phyloP scores from a whole-genome alignment of 2,888 invertebrate species.

The Lissocephala sabroskyi region DNA sequence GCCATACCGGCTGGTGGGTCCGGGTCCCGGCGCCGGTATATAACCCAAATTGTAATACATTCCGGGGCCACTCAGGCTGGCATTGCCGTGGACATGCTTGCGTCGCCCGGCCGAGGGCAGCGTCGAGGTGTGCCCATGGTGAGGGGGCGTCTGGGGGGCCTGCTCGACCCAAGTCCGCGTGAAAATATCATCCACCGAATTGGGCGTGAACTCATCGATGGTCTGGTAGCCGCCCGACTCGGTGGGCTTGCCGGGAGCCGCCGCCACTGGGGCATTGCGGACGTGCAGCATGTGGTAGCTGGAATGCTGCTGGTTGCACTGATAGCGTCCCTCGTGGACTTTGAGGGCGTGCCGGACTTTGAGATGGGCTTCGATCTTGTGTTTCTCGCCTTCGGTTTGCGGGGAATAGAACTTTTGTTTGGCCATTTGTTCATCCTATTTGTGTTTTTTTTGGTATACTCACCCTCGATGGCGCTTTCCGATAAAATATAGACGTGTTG shows the following conservation, averaged over 20 bases:
- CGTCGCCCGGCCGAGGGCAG: constrained; percentile 28
- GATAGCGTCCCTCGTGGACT: constrained; percentile 71
- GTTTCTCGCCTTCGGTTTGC: constrained; percentile 65
- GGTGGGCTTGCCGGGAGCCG: constrained; percentile 40
- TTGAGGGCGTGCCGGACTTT: constrained; percentile 69
- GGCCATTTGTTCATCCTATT: neutral
- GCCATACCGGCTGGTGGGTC: constrained; percentile 39
- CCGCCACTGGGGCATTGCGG: constrained; percentile 30
- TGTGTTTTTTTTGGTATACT: constrained; percentile 40
- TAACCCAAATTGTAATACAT: constrained; percentile 20
- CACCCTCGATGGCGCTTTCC: constrained; percentile 70
- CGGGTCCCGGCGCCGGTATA: constrained; percentile 25
- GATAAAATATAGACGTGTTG: constrained; percentile 67
- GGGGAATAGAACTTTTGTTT: neutral
- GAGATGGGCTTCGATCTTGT: constrained; percentile 71
- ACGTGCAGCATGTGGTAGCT: constrained; percentile 68
- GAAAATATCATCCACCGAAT: constrained; percentile 57
- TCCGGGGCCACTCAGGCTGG: constrained; percentile 31
- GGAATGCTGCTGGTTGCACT: constrained; percentile 67
- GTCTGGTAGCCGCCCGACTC: constrained; percentile 64
- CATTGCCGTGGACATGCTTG: constrained; percentile 54
- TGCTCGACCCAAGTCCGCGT: constrained; percentile 56
- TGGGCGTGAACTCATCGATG: constrained; percentile 63
- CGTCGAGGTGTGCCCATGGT: constrained; percentile 10
- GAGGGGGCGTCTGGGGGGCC: constrained; percentile 13